Evolutionary conservation across 2,113 vertebrate species (phyloP), one percentile per base, ranked within the genome.

Genomic region (Scomber colias): DNA sequence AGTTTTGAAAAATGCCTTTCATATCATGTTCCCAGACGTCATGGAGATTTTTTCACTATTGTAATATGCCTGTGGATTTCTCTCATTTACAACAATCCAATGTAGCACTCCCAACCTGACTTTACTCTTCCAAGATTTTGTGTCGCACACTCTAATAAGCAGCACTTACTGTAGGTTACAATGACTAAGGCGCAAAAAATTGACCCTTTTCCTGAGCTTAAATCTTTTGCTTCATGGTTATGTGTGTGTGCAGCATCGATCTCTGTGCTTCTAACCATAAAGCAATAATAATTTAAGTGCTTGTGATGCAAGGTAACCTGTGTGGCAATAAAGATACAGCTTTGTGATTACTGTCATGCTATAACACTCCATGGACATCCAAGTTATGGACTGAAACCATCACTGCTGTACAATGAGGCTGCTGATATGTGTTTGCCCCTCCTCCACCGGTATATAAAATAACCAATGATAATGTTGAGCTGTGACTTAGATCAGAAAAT

Each of bases 271-370:
- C 85, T 85, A 83, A 89, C 88, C 93, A 92, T 92, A 91, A 93
- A 94, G 92, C 92, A 94, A 93, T 93, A 93, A 92, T 17, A 75
- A 91, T 93, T 91, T 86, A 84, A 90, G 84, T 86, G 89, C 88
- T 93, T 86, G 86, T 91, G 79, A 91, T 74, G 74, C 90, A 90
- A 92, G 83, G 87, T 92, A 79, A 92, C 86, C 86, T 66, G 82
- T 87, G 89, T 85, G 91, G 92, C 93, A 95, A 95, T 94, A 95
- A 94, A 73, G 76, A 82, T 54, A 61, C 84, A 76, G 91, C 93
- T 93, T 92, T 90, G 90, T 92, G 89, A 90, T 91, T 56, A 79
- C 75, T 49, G 82, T 86, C 72, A 84, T 88, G 89, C 89, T 81
- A 64, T 67, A 87, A 70, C 55, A 76, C 86, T 91, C 84, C 81